These are phyloP conservation scores for Cephus cinctus DNA, from an alignment of 1,140 invertebrate species.

Conservation along the genomic window DNA sequence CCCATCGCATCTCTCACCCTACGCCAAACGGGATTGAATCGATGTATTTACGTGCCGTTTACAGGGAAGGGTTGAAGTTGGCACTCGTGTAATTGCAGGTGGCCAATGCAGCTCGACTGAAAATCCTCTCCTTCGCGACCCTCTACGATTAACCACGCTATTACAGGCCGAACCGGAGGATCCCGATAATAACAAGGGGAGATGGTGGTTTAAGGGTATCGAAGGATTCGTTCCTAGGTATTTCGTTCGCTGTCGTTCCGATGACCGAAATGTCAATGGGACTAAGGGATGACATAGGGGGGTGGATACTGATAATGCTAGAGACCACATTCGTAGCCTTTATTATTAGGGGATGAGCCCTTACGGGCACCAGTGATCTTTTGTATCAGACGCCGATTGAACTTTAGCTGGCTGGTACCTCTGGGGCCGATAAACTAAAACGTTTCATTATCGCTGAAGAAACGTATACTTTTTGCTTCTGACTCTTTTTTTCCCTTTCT, in stretches of 20 bases:
- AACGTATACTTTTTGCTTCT: no score
- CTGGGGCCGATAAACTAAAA: slow-evolving; percentile 32
- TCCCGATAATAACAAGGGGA: no score
- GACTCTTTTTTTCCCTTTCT: no score
- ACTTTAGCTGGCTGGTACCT: slow-evolving; percentile 28
- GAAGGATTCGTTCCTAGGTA: not conserved
- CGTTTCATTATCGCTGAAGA: slow-evolving; percentile 35
- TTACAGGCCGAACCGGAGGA: no score
- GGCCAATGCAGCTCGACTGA: not conserved
- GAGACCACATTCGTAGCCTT: slow-evolving; percentile 9
- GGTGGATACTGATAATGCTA: not conserved
- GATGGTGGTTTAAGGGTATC: no score
- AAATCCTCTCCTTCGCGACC: not conserved
- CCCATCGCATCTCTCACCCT: no score
- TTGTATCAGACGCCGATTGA: slow-evolving; percentile 33
- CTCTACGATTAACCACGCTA: not conserved
- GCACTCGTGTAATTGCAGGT: slow-evolving; percentile 50
- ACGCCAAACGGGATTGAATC: slow-evolving; percentile 58
- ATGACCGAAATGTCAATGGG: slow-evolving; percentile 4
- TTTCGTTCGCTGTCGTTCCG: not conserved
- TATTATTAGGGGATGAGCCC: not conserved
- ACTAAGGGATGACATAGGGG: not conserved
- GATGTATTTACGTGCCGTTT: slow-evolving; percentile 58
- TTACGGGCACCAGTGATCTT: slow-evolving; percentile 30
- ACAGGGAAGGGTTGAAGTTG: slow-evolving; percentile 45